Percentiles rank a stretch among this genome's conserved stretches.
Conservation (phyloP, 2,113 vertebrate genomes). For the Tragelaphus strepsiceros region DNA sequence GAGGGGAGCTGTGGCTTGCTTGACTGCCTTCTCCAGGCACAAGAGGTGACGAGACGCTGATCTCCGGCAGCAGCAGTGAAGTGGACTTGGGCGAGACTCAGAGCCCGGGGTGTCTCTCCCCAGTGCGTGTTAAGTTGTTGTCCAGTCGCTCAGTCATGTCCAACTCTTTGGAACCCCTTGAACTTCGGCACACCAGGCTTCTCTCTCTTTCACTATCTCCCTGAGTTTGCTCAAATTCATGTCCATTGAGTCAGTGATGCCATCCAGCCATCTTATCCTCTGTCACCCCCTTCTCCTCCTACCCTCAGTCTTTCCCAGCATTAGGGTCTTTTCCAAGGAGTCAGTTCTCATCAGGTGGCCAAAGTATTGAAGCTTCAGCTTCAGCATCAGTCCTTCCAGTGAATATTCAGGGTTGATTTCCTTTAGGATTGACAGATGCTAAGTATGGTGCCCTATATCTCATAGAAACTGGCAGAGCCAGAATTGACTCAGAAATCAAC, state of each 20-base stretch:
- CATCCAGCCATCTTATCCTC: neutral
- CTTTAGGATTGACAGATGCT: neutral
- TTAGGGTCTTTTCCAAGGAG: neutral
- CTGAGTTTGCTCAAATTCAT: neutral
- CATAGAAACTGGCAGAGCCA: neutral
- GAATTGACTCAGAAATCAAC: neutral
- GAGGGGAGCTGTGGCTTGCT: neutral
- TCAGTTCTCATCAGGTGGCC: neutral
- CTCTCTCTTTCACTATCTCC: neutral
- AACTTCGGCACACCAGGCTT: neutral
- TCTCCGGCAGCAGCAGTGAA: too few species aligned
- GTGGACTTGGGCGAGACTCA: neutral
- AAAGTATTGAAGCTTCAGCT: neutral
- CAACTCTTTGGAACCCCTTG: neutral
- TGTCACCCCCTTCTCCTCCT: neutral
- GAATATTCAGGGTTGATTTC: neutral
- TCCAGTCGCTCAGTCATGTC: neutral
- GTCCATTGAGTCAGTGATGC: neutral
- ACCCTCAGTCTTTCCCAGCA: neutral
- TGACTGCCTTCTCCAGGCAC: neutral
- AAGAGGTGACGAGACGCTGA: neutral
- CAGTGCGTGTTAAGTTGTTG: neutral
- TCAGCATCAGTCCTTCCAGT: neutral
- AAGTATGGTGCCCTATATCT: rapidly evolving
- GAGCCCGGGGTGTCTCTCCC: neutral